Percentiles rank a stretch among this genome's conserved stretches.
These are phyloP conservation scores for Adelphocoris suturalis DNA, from an alignment of 2,888 invertebrate species.

Conservation along the genomic window DNA sequence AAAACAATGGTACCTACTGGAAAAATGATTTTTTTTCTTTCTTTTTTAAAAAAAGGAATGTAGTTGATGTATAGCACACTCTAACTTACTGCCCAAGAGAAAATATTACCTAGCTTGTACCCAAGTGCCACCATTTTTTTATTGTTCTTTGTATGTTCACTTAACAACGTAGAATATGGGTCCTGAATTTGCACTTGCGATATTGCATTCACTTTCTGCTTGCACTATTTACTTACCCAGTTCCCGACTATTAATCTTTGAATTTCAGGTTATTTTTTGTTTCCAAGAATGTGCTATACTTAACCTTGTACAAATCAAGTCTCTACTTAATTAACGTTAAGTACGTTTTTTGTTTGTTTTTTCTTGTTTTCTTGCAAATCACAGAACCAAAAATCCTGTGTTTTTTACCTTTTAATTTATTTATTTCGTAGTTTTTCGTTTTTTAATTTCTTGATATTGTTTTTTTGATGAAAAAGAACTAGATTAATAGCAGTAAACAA, in stretches of 20 bases:
- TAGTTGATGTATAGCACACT: constrained; percentile 70
- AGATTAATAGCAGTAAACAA: constrained; percentile 63
- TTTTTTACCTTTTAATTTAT: neutral
- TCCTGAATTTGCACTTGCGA: constrained; percentile 65
- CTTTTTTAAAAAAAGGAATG: constrained; percentile 55
- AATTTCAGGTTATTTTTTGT: constrained; percentile 46
- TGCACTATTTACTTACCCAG: constrained; percentile 63
- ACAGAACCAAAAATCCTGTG: constrained; percentile 18
- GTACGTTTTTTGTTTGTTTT: constrained; percentile 2
- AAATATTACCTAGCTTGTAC: constrained; percentile 35
- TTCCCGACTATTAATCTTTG: constrained; percentile 58
- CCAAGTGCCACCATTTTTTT: constrained; percentile 49
- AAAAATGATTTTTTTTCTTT: neutral
- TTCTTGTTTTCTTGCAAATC: neutral
- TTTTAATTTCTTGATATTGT: neutral
- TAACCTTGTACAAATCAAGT: constrained; percentile 50
- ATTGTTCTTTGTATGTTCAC: constrained; percentile 40
- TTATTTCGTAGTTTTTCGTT: neutral
- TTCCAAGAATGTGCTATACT: constrained; percentile 67
- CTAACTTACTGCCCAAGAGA: constrained; percentile 46
- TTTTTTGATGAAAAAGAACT: constrained; percentile 10
- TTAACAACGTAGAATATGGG: constrained; percentile 58
- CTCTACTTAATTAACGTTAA: constrained; percentile 68
- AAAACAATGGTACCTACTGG: constrained; percentile 47
- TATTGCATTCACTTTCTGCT: constrained; percentile 68